phyloP scores from a whole-genome alignment of 23 tunicate species.

The Corella eumyota region DNA sequence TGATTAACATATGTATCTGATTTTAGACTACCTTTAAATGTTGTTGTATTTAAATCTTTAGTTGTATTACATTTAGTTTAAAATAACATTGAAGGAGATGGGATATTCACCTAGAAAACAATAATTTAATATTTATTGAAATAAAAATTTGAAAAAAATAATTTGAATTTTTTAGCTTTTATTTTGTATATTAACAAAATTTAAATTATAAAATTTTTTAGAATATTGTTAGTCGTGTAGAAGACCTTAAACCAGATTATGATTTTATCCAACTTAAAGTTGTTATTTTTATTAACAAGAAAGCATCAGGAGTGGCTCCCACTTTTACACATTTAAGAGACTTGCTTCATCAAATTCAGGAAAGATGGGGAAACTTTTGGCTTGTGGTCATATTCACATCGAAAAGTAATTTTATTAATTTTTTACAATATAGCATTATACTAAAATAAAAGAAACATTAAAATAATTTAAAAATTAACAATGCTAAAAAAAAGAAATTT shows the following conservation, averaged over 20 bases:
- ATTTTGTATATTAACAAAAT: neutral
- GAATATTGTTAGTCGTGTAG: constrained; percentile 30
- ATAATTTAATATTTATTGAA: too few relatives aligned
- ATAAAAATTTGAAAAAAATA: too few relatives aligned
- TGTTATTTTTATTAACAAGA: constrained; percentile 52
- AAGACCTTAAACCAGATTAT: constrained; percentile 51
- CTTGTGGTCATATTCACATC: constrained; percentile 58
- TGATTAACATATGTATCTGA: too few relatives aligned
- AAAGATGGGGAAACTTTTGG: constrained; percentile 53
- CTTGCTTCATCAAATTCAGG: constrained; percentile 48
- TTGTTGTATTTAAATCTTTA: too few relatives aligned
- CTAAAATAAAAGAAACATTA: too few relatives aligned
- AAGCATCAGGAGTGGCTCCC: constrained; percentile 27
- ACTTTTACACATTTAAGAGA: constrained; percentile 29
- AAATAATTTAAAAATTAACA: too few relatives aligned
- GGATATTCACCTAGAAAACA: too few relatives aligned
- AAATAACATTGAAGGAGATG: too few relatives aligned
- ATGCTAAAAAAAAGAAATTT: too few relatives aligned
- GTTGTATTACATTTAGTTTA: too few relatives aligned
- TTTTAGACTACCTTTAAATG: too few relatives aligned
- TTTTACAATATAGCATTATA: too few relatives aligned
- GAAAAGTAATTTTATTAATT: constrained; percentile 44
- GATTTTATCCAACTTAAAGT: constrained; percentile 52
- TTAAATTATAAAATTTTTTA: neutral
- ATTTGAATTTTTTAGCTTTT: neutral